phyloP scores from a whole-genome alignment of 2,888 invertebrate genomes.

The Sphecodes monilicornis region DNA sequence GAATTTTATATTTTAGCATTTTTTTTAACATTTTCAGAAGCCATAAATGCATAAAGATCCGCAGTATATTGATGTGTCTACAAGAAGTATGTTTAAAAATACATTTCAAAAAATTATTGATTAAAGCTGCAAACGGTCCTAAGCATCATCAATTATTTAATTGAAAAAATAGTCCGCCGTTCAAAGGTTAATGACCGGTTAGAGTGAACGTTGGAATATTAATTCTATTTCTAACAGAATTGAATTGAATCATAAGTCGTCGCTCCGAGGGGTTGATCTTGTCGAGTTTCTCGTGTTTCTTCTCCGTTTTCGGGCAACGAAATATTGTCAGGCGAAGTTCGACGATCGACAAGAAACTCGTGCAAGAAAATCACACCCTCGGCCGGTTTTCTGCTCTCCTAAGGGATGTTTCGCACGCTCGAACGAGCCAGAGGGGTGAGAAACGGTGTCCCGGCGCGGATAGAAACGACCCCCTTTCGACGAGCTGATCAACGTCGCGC shows the following conservation, averaged over 20 bases:
- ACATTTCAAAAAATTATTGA: no score
- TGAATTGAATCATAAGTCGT: neutral
- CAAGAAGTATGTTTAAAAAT: no score
- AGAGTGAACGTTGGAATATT: no score
- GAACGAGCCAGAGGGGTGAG: slow-evolving; percentile 15
- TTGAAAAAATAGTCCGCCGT: no score
- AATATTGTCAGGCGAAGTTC: slow-evolving; percentile 3
- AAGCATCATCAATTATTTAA: no score
- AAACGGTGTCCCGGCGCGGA: slow-evolving; percentile 10
- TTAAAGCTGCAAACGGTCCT: no score
- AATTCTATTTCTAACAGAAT: neutral
- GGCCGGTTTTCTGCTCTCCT: neutral
- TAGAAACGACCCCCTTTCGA: slow-evolving; percentile 25
- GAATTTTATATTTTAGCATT: no score
- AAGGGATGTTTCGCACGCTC: slow-evolving; percentile 18
- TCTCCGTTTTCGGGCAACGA: neutral
- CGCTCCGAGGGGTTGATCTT: neutral
- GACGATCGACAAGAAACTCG: slow-evolving; percentile 6
- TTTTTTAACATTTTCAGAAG: no score
- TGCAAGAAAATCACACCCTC: neutral
- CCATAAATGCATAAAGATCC: no score
- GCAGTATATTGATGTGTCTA: no score
- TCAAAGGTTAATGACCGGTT: no score
- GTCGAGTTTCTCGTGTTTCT: neutral
- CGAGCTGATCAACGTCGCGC: slow-evolving; percentile 27